These are phyloP conservation scores for Cyrtodaria siliqua DNA, from an alignment of 2,888 invertebrate species.

Conservation along the genomic window DNA sequence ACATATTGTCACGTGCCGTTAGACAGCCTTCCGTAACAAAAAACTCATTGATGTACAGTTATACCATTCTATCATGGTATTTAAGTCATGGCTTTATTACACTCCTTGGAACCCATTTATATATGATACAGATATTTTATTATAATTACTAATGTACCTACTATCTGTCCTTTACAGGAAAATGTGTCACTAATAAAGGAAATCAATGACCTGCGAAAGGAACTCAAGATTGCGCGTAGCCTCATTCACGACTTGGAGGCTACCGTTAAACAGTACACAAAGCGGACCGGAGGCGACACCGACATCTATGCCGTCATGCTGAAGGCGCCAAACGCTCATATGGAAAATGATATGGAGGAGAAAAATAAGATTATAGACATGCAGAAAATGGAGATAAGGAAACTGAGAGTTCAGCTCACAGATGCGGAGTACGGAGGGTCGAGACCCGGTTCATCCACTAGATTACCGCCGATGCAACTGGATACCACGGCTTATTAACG, in stretches of 20 bases:
- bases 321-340: slow-evolving; percentile 86
- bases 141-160: no score
- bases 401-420: slow-evolving; percentile 82
- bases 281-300: slow-evolving; percentile 77
- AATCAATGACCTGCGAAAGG: slow-evolving; percentile 91
- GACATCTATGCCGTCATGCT: slow-evolving; percentile 74
- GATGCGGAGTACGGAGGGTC: slow-evolving; percentile 37
- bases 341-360: slow-evolving; percentile 89
- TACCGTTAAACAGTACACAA: slow-evolving; percentile 84
- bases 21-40: no score
- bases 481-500: slow-evolving; percentile 25
- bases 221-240: slow-evolving; percentile 90
- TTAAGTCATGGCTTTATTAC: no score
- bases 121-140: no score
- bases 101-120: no score
- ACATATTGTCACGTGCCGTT: no score
- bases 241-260: slow-evolving; percentile 91
- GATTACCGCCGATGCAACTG: slow-evolving; percentile 73
- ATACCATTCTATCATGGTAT: no score
- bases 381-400: slow-evolving; percentile 87
- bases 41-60: no score
- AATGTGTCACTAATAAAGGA: slow-evolving; percentile 92
- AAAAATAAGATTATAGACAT: slow-evolving; percentile 86
- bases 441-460: slow-evolving; percentile 72
- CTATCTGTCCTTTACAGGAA: slow-evolving; percentile 87